Base-by-base conservation (phyloP, 1,140 invertebrate species). In the Eupristina koningsbergeri region DNA sequence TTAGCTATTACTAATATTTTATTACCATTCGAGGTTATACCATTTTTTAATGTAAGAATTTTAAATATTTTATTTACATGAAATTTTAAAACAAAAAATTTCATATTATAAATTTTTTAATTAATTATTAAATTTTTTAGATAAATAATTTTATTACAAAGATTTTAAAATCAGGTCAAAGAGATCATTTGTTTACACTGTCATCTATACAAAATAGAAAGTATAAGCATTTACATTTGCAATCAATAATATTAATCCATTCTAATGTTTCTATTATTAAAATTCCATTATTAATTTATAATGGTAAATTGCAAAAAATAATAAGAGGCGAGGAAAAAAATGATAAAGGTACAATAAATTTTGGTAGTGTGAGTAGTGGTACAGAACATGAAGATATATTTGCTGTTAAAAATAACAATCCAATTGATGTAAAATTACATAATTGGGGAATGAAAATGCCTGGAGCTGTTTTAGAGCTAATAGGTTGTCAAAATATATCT, bases 371-470 rank as follows among this genome's bases (percentile, higher is more conserved):
- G n/a, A 95, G 95, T 58, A 94, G 95, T 81, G 94, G 94, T 15
- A 95, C 95, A 58, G 93, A 93, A 77, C 94, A 95, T 85, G 94
- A 95, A 86, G 93, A 95, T 50, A 94, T 94, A 86, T 96, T 97
- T 91, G 94, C 95, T 41, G 87, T 97, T n/a, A 92, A 95, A 82
- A 97, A 97, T 91, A 93, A 95, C 85, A 97, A 97, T 91, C 96
- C 96, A 29, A 94, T 97, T 34, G 93, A 94, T 88, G 94, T 97
- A 84, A 93, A 94, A 84, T 89, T 96, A 34, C 94, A 94, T 85
- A 93, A 94, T 31, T 95, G 95, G 93, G 94, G 94, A 61, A 94
- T 95, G 11, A 96, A 96, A 86, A 93, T 95, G 88, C 94, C 94
- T n/a, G 93, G 93, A 73, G 93, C 94, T n/a, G 93, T 93, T 79